Base-by-base conservation (phyloP, 2,113 vertebrate species). In the Passer domesticus region DNA sequence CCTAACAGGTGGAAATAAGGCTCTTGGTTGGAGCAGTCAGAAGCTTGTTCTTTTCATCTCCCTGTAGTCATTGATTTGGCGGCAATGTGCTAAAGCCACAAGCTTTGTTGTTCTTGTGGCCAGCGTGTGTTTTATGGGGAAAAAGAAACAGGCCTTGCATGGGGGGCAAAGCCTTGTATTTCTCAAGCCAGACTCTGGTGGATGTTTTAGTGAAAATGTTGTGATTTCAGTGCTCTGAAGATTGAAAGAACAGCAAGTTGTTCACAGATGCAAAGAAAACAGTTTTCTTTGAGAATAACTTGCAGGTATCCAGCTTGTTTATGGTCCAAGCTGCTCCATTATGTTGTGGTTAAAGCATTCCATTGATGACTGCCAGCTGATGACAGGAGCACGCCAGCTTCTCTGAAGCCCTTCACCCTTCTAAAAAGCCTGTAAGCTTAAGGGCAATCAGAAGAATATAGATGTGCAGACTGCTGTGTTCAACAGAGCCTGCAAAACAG, bases 81-180 rank as follows among this genome's bases (percentile, higher is more conserved):
- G 41, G 15, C 63, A 56, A 33, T 23, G 59, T 74, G 28, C 41
- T 55, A 64, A 55, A 64, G 49, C 18, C 49, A 19, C 7, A 18
- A 64, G 28, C n/a, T 33, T 39, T 56, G 50, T 28, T 28, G 7
- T 39, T n/a, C n/a, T 64, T 55, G n/a, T 16, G 50, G n/a, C n/a
- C 63, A 25, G 21, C 0, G 0, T 64, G n/a, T 81, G 63, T 47
- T 56, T 35, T 28, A 31, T 0, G 0, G 35, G 49, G 49, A 7
- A 8, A 41, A 79, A 62, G 47, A 33, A 56, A 30, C 6, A 35
- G 30, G 13, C 13, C 21, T 13, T 41, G 33, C 23, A 39, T 78
- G 39, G 4, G 7, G 19, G 5, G 23, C 1, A 2, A 60, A 33
- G 39, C 3, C 12, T 62, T 78, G 12, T 13, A 22, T 46, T 28